Base-by-base conservation (phyloP, 2,797 vertebrate genomes). In the Phyllotis vaccarum region DNA sequence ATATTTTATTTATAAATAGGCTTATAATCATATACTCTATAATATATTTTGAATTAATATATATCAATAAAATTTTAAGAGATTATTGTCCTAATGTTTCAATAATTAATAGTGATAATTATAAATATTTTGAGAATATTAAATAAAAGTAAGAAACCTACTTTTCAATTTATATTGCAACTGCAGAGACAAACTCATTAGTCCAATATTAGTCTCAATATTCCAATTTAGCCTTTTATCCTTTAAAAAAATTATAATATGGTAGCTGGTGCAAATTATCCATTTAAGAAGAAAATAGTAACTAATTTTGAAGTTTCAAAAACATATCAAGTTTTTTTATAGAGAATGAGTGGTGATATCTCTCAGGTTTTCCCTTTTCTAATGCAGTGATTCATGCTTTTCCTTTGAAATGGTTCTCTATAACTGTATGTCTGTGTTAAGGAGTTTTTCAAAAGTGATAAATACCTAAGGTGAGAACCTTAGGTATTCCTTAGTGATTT, bases 101-200 rank as follows among this genome's bases (percentile, higher is more conserved):
- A 78, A 66, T 66, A 27, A 6, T 58, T 79, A 89, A 70, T 80
- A 75, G 19, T 27, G 74, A 37, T 49, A 62, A 85, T 66, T 79
- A 83, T 86, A 82, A 72, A 74, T 74, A 78, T 46, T 93, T 74
- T 79, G 54, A 86, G 54, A 74, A 31, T 90, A 16, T 93, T 81
- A 3, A 86, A 74, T 91, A 78, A 79, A 40, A 8, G 5, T 78
- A 83, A 37, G 13, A 62, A 43, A 2, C 19, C 10, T 70, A 56
- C 40, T 17, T 95, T 96, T 10, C 93, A 91, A 34, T 70, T 70
- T 24, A 75, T 52, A 89, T 85, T 70, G 24, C 22, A 85, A 43
- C 19, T 79, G 66, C n/a, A 66, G 3, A 7, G 6, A 1, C 56
- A 60, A 90, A 70, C 3, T 60, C 34, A 83, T 75, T 52, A 86